Percentiles rank a stretch among this genome's conserved stretches.
Conservation (phyloP, 30 jellyfish, hydroid and myxozoan species). For the Mastigias papua region DNA sequence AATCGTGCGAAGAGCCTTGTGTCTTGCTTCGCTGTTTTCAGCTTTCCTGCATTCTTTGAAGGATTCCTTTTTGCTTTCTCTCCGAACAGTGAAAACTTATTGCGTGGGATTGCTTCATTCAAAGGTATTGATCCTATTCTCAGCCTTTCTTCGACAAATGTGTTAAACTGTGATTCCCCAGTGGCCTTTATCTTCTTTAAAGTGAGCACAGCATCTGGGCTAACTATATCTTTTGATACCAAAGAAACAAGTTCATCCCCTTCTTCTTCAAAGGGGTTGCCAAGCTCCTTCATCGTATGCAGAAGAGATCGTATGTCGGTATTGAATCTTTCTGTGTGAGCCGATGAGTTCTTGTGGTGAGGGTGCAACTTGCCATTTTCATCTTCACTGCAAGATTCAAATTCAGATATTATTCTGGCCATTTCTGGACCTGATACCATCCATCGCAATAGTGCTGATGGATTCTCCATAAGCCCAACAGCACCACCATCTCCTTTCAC, state of each 20-base stretch:
- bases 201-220: background rate
- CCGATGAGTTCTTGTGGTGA: conserved; percentile 57
- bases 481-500: conserved; percentile 60
- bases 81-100: conserved; percentile 12
- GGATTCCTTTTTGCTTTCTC: background rate
- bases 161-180: conserved; percentile 26
- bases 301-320: conserved; percentile 17
- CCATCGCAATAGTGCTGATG: conserved; percentile 37
- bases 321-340: conserved; percentile 3
- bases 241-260: too few relatives aligned
- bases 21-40: too few relatives aligned
- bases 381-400: background rate
- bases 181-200: background rate
- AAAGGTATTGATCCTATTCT: background rate
- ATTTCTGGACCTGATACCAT: conserved; percentile 41
- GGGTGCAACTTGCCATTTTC: background rate
- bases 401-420: conserved; percentile 15
- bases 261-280: conserved; percentile 72
- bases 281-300: conserved; percentile 22
- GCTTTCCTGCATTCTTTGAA: too few relatives aligned
- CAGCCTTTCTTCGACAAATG: conserved; percentile 28
- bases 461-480: conserved; percentile 30
- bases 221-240: background rate
- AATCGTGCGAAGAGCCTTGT: conserved; percentile 51
- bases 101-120: background rate